Evolutionary conservation across 1,140 invertebrate species (phyloP).

Genomic region (Lycorma delicatula): DNA sequence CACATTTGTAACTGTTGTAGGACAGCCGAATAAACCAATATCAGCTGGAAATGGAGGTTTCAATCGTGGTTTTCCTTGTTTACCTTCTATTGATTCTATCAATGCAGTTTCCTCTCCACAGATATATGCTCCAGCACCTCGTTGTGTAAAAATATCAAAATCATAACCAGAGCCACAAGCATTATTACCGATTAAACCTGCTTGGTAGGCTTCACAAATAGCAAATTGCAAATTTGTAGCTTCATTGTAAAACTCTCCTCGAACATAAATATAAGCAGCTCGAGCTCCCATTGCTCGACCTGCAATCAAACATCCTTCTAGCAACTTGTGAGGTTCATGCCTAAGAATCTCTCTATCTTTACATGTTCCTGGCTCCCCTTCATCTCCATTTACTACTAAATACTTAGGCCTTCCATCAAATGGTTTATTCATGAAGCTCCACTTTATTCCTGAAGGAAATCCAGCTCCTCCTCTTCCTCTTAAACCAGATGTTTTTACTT

Average conservation of each 20-base stretch:
- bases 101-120: constrained; percentile 76
- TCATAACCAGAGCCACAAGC: constrained; percentile 65
- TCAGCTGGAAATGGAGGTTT: constrained; percentile 76
- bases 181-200: constrained; percentile 64
- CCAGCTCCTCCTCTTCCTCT: constrained; percentile 69
- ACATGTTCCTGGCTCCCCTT: constrained; percentile 72
- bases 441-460: constrained; percentile 69
- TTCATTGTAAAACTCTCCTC: constrained; percentile 78
- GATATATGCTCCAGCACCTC: constrained; percentile 74
- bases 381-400: constrained; percentile 69
- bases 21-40: constrained; percentile 67
- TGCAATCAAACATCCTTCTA: constrained; percentile 67
- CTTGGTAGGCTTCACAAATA: constrained; percentile 62
- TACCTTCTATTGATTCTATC: constrained; percentile 71
- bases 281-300: constrained; percentile 60
- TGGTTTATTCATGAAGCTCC: constrained; percentile 72
- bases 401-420: constrained; percentile 56
- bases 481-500: constrained; percentile 61
- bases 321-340: constrained; percentile 65
- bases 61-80: constrained; percentile 55
- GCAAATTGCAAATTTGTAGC: constrained; percentile 63
- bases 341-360: constrained; percentile 71
- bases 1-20: constrained; percentile 62
- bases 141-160: constrained; percentile 68
- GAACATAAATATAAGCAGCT: constrained; percentile 67